Conservation (phyloP, 2,113 vertebrate species). For the Athene noctua region DNA sequence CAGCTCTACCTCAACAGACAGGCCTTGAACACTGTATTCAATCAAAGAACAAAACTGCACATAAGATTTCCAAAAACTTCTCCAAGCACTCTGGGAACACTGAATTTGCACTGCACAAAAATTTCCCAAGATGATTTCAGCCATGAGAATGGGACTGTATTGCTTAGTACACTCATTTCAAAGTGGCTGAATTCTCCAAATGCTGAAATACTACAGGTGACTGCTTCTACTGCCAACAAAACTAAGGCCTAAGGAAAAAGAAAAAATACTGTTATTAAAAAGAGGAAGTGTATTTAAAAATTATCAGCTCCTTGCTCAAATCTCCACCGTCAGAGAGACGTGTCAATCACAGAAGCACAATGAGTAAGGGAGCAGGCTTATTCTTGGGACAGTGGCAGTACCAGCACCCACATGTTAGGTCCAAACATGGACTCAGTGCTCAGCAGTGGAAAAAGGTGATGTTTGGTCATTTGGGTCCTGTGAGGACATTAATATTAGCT, state of each 20-base stretch:
- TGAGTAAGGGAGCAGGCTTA: neutral
- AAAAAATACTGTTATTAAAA: neutral
- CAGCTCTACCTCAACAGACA: neutral
- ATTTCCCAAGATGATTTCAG: neutral
- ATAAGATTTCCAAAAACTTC: neutral
- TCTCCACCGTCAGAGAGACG: accelerated
- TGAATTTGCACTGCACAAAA: neutral
- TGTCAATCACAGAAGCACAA: neutral
- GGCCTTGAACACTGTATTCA: neutral
- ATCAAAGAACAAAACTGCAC: neutral
- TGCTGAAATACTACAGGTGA: neutral
- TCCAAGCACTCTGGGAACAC: neutral
- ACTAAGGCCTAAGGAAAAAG: neutral
- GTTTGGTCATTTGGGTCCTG: neutral
- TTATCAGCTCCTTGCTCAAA: neutral
- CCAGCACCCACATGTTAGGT: accelerated
- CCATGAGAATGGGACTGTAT: neutral
- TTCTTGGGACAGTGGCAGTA: neutral
- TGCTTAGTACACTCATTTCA: neutral
- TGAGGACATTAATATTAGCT: neutral
- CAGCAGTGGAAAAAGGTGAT: neutral
- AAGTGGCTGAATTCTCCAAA: neutral
- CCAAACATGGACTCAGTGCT: neutral
- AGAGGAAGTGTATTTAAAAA: neutral
- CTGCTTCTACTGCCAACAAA: neutral